These are phyloP conservation scores for Dolichoris vasculosae DNA, from an alignment of 1,140 invertebrate genomes.

Conservation along the genomic window DNA sequence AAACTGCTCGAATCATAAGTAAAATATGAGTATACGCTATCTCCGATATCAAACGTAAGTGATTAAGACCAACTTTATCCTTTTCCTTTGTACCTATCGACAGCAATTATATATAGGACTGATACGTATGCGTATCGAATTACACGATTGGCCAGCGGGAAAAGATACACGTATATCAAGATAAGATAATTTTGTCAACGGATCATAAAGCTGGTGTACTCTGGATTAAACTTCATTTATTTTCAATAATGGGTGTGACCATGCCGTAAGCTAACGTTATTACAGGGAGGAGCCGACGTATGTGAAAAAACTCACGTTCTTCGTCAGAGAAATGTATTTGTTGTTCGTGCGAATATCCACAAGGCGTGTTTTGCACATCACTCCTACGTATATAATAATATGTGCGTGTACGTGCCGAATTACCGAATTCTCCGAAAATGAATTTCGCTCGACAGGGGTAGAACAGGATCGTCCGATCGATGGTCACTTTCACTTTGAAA, in stretches of 20 bases:
- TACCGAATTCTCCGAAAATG: conserved; percentile 42
- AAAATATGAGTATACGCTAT: background rate
- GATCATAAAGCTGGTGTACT: background rate
- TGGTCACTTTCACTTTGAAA: background rate
- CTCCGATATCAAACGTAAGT: background rate
- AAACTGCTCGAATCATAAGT: too few relatives aligned
- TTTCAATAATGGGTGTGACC: conserved; percentile 42
- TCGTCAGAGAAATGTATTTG: background rate
- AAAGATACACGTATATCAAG: background rate
- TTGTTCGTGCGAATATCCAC: background rate
- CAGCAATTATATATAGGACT: background rate
- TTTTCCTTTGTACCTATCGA: background rate
- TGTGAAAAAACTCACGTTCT: conserved; percentile 25
- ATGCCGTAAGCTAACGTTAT: conserved; percentile 1
- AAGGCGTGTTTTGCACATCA: background rate
- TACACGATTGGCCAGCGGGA: background rate
- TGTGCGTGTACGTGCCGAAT: background rate
- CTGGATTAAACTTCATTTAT: conserved; percentile 39
- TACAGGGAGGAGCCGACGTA: conserved; percentile 23
- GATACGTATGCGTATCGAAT: background rate
- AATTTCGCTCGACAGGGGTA: conserved; percentile 33
- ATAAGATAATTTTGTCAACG: conserved; percentile 44
- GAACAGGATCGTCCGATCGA: background rate
- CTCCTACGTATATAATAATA: background rate
- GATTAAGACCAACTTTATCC: background rate